Percentiles rank a stretch among this genome's conserved stretches.
These are phyloP conservation scores for Tiliacea aurago DNA, from an alignment of 2,888 invertebrate genomes.

Conservation along the genomic window DNA sequence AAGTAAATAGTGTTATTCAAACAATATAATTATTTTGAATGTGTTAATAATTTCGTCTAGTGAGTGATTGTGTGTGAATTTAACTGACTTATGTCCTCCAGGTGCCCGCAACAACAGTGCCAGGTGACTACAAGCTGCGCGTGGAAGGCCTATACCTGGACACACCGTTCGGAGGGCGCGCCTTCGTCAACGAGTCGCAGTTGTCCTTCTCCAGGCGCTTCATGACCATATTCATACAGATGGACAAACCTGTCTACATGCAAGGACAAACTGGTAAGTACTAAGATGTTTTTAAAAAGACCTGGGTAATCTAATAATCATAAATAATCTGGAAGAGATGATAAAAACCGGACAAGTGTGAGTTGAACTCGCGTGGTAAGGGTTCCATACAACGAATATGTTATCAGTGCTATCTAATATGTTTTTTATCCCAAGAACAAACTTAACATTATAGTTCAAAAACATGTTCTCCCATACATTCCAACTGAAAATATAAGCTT, in stretches of 20 bases:
- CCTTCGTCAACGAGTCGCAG: conserved; percentile 96
- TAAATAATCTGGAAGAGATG: neutral
- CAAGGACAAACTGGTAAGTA: conserved; percentile 95
- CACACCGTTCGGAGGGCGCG: conserved; percentile 95
- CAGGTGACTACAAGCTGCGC: conserved; percentile 95
- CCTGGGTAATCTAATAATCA: neutral
- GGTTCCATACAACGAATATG: no score
- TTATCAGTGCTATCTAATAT: no score
- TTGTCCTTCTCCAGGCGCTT: conserved; percentile 96
- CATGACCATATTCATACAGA: conserved; percentile 98
- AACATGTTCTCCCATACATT: no score
- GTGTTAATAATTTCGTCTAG: no score
- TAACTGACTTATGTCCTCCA: conserved; percentile 69
- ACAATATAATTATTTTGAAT: neutral
- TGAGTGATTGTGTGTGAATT: neutral
- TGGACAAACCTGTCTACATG: conserved; percentile 98
- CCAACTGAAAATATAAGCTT: no score
- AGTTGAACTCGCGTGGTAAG: no score
- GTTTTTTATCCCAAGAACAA: no score
- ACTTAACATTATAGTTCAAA: no score
- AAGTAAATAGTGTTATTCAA: neutral
- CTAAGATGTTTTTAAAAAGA: neutral
- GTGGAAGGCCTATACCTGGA: conserved; percentile 95
- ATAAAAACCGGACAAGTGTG: no score
- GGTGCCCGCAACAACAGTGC: conserved; percentile 96